phyloP scores from a whole-genome alignment of 1,140 invertebrate genomes.

The silkworm (Bombyx mori) region ASM3026992v2 NC_085129.1:10594001-10594500 shows the following conservation, averaged over 20 bases:
- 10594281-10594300: too few relatives aligned
- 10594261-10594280: too few relatives aligned
- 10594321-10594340: too few relatives aligned
- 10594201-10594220: background rate
- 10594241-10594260: too few relatives aligned
- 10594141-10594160: constrained; percentile 35
- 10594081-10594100: constrained; percentile 54
- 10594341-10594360: too few relatives aligned
- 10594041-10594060: constrained; percentile 44
- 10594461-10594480: too few relatives aligned
- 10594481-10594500: constrained; percentile 14
- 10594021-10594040: constrained; percentile 34
- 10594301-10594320: too few relatives aligned
- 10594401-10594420: too few relatives aligned
- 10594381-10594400: too few relatives aligned
- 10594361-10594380: too few relatives aligned
- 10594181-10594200: background rate
- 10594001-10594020: constrained; percentile 30
- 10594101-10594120: constrained; percentile 55
- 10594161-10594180: background rate
- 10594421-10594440: too few relatives aligned
- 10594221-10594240: background rate
- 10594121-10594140: constrained; percentile 42
- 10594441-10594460: too few relatives aligned
- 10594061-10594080: constrained; percentile 35